These are phyloP conservation scores for Anodontia alba DNA, from an alignment of 2,888 invertebrate species.

Conservation along the genomic window DNA sequence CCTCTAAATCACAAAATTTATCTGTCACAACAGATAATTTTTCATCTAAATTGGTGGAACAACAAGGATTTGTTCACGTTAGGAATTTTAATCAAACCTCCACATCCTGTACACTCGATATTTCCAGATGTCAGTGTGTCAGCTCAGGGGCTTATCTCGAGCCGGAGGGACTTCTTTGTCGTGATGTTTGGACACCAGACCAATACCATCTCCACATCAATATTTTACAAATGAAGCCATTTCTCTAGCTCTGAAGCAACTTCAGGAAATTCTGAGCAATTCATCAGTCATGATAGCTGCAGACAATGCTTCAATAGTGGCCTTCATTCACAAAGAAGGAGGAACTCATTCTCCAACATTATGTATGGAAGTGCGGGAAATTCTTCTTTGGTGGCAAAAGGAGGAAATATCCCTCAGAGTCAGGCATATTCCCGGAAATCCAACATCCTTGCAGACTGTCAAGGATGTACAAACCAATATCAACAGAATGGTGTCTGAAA, in stretches of 20 bases:
- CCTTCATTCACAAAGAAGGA: constrained; percentile 25
- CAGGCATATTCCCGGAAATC: constrained; percentile 22
- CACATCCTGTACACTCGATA: background rate
- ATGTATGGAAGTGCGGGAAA: background rate
- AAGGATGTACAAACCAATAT: background rate
- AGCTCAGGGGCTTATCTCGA: constrained; percentile 21
- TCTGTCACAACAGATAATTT: background rate
- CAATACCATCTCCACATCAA: constrained; percentile 25
- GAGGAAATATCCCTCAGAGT: background rate
- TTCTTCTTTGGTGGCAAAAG: constrained; percentile 19
- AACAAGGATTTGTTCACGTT: background rate
- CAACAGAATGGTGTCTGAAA: too few relatives aligned
- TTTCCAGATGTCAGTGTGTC: constrained; percentile 27
- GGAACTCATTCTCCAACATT: constrained; percentile 31
- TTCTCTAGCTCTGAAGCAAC: background rate
- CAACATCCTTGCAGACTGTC: constrained; percentile 9
- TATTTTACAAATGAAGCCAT: constrained; percentile 28
- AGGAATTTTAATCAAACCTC: constrained; percentile 14
- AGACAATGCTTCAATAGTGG: constrained; percentile 28
- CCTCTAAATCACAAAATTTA: constrained; percentile 3
- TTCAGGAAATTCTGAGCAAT: background rate
- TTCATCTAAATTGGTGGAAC: constrained; percentile 21
- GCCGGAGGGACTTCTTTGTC: background rate
- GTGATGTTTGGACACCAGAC: background rate
- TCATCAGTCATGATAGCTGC: constrained; percentile 18